Evolutionary conservation across 1,140 invertebrate species (phyloP).

Genomic region (Solenopsis invicta): DNA sequence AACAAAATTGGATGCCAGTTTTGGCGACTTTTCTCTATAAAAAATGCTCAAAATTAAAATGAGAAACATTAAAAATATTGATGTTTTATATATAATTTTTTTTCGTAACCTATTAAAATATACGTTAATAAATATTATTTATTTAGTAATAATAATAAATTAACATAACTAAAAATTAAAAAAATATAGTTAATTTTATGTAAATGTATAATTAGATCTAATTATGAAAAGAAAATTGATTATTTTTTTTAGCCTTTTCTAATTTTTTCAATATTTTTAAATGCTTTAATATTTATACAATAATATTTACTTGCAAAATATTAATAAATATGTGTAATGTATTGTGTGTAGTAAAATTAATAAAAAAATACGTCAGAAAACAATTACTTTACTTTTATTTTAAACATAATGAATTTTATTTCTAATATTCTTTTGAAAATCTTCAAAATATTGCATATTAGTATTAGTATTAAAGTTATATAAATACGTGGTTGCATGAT

Average conservation of each 20-base stretch:
- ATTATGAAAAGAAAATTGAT: too few species aligned
- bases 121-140: not conserved
- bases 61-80: too few species aligned
- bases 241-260: too few species aligned
- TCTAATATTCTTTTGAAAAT: not conserved
- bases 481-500: not conserved
- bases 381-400: slow-evolving; percentile 20
- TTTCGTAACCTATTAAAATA: too few species aligned
- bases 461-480: not conserved
- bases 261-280: too few species aligned
- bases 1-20: too few species aligned
- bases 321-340: not conserved
- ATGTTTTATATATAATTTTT: too few species aligned
- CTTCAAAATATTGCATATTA: not conserved
- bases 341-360: not conserved
- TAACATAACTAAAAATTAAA: not conserved
- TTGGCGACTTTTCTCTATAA: too few species aligned
- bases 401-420: not conserved
- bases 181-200: not conserved
- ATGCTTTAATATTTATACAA: too few species aligned
- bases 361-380: not conserved
- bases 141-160: not conserved
- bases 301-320: not conserved
- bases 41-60: too few species aligned
- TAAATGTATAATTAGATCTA: not conserved